Percentiles rank a stretch among this genome's conserved stretches.
Evolutionary conservation across 2,888 invertebrate genomes (phyloP).

Genomic region (Agrotis segetum): DNA sequence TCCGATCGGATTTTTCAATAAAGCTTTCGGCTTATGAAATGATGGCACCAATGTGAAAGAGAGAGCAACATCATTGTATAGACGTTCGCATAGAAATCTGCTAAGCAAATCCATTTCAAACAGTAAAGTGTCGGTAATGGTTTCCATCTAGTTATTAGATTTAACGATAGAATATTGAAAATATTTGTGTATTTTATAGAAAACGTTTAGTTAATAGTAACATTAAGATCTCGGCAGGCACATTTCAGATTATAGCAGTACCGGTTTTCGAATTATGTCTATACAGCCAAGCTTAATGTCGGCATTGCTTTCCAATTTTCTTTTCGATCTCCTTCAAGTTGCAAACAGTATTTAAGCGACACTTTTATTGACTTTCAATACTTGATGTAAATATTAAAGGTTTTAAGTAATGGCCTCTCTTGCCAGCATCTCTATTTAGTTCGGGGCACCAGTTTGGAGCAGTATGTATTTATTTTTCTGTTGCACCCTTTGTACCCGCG

Average conservation of each 20-base stretch:
- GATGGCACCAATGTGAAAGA: conserved; percentile 7
- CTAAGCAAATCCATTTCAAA: conserved; percentile 2
- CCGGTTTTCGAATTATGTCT: conserved; percentile 29
- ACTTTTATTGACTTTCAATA: background rate
- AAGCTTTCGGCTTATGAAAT: conserved; percentile 22
- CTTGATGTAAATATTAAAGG: background rate
- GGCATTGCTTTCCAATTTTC: conserved; percentile 34
- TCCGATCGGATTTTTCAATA: conserved; percentile 40
- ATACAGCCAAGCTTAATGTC: conserved; percentile 14
- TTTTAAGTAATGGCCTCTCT: background rate
- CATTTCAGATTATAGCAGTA: conserved; percentile 33
- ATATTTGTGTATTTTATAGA: conserved; percentile 18
- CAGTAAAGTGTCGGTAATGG: conserved; percentile 17
- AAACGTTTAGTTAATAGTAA: conserved; percentile 52
- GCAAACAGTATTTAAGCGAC: background rate
- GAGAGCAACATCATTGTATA: background rate
- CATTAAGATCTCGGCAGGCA: conserved; percentile 39
- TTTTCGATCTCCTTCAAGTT: conserved; percentile 8
- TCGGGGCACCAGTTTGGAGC: background rate
- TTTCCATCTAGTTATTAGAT: conserved; percentile 19
- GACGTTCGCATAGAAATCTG: background rate
- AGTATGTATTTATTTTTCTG: background rate
- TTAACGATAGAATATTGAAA: conserved; percentile 21
- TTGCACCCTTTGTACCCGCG: too few relatives aligned
- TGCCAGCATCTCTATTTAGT: background rate